phyloP scores from a whole-genome alignment of 2,797 vertebrate species.

The Thripadectes ignobilis region DNA sequence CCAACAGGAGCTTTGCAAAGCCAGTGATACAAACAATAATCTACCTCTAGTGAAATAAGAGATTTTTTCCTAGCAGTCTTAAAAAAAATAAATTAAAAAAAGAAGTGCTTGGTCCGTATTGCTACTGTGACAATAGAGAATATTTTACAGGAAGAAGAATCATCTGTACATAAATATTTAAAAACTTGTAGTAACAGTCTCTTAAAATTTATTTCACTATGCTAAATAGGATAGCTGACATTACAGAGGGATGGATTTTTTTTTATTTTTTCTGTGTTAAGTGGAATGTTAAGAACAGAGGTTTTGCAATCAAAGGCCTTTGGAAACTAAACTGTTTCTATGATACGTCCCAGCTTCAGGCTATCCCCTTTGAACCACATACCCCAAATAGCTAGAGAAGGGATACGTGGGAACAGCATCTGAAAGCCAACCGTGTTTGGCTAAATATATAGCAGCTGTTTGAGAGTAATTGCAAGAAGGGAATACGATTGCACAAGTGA shows the following conservation, averaged over 20 bases:
- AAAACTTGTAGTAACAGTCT: not conserved
- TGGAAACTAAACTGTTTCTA: not conserved
- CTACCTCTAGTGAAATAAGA: not conserved
- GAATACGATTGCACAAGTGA: not conserved
- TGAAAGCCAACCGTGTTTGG: not conserved
- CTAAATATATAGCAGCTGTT: not conserved
- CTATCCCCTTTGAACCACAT: not conserved
- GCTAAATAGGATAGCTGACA: not conserved
- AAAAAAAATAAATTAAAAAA: not conserved
- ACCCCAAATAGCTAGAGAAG: not conserved
- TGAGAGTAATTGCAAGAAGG: not conserved
- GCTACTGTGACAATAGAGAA: not conserved
- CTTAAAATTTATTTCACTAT: not conserved
- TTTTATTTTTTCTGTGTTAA: not conserved
- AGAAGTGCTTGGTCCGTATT: not conserved
- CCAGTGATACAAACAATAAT: not conserved
- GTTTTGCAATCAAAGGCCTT: not conserved
- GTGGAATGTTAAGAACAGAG: not conserved
- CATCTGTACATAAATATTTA: not conserved
- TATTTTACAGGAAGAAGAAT: not conserved
- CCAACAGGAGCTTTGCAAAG: not conserved
- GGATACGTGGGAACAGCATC: not conserved
- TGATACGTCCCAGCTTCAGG: not conserved
- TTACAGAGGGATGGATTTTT: not conserved
- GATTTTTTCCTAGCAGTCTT: not conserved